Conservation (phyloP, 2,113 vertebrate genomes). For the Ophiodon elongatus region DNA sequence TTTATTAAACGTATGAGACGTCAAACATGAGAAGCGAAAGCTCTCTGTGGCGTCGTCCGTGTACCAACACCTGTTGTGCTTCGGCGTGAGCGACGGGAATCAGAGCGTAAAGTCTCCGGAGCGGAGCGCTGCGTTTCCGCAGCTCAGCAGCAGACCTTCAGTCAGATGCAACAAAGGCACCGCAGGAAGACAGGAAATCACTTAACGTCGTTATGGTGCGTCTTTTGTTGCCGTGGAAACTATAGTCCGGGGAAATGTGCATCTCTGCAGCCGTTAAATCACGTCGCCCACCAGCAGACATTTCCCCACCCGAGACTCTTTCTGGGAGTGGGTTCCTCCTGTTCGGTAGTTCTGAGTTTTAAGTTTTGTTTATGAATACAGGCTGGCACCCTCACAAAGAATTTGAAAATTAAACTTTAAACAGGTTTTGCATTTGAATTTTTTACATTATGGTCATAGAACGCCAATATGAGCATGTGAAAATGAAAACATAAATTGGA, state of each 20-base stretch:
- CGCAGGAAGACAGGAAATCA: constrained; percentile 59
- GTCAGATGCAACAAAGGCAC: constrained; percentile 47
- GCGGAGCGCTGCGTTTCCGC: constrained; percentile 1
- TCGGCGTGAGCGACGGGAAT: constrained; percentile 7
- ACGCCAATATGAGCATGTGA: neutral
- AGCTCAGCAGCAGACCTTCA: constrained; percentile 2
- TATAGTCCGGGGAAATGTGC: constrained; percentile 34
- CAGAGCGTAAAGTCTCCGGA: constrained; percentile 1
- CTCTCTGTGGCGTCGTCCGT: too few species aligned
- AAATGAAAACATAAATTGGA: neutral
- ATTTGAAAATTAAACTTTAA: too few species aligned
- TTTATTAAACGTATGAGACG: neutral
- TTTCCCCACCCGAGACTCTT: constrained; percentile 13
- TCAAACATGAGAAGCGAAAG: neutral
- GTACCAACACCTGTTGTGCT: neutral
- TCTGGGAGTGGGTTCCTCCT: neutral
- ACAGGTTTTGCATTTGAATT: neutral
- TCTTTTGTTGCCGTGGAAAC: constrained; percentile 84
- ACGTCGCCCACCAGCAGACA: neutral
- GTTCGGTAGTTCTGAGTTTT: neutral
- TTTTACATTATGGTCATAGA: neutral
- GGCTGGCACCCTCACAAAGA: neutral
- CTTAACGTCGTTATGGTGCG: constrained; percentile 68
- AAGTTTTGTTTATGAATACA: neutral
- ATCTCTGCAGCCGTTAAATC: constrained; percentile 50